These are phyloP conservation scores for Cephus cinctus DNA, from an alignment of 1,140 invertebrate genomes.

Conservation along the genomic window DNA sequence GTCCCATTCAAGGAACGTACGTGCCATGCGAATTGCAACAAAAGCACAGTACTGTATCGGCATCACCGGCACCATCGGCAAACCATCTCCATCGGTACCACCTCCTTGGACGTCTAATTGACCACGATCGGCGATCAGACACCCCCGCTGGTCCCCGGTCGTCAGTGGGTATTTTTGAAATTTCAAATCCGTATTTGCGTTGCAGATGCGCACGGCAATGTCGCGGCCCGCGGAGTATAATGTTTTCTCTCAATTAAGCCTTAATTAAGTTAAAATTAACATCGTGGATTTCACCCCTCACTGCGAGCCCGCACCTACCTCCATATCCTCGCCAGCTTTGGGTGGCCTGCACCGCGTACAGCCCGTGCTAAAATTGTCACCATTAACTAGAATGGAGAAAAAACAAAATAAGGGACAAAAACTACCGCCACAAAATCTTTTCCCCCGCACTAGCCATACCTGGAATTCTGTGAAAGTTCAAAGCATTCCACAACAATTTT, in stretches of 20 bases:
- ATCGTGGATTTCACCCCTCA: constrained; percentile 49
- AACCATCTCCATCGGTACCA: no score
- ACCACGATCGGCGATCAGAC: constrained; percentile 48
- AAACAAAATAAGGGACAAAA: no score
- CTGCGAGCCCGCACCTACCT: constrained; percentile 39
- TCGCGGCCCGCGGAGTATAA: constrained; percentile 53
- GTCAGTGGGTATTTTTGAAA: constrained; percentile 42
- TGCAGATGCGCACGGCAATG: constrained; percentile 53
- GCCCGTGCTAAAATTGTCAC: neutral
- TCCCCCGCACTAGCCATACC: no score
- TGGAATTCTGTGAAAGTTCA: no score
- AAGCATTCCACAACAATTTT: no score
- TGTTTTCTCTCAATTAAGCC: constrained; percentile 60
- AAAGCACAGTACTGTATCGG: constrained; percentile 12
- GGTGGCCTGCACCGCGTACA: constrained; percentile 44
- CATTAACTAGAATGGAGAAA: no score
- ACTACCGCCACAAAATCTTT: no score
- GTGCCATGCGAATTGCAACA: constrained; percentile 17
- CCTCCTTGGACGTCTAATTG: constrained; percentile 45
- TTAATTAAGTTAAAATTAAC: constrained; percentile 61
- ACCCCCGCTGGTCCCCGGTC: constrained; percentile 23
- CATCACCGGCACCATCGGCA: no score
- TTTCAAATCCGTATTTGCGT: constrained; percentile 55
- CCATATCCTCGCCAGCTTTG: constrained; percentile 48
- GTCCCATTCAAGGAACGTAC: constrained; percentile 25